phyloP scores from a whole-genome alignment of 64 coral and sea anemone species.

The Stichodactyla helianthus region DNA sequence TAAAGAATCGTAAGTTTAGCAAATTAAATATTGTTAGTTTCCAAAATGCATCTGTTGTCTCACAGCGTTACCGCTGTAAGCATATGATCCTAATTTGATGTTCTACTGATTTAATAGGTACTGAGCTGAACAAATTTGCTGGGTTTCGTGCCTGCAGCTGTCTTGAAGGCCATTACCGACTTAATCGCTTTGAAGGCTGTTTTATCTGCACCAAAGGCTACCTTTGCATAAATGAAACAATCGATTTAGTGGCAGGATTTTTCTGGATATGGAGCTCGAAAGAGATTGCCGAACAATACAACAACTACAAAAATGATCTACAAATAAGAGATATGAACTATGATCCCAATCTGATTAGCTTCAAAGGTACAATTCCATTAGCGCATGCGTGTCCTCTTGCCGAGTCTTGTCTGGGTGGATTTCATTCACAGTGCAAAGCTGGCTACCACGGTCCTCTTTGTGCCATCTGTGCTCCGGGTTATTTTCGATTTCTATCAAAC shows the following conservation, averaged over 20 bases:
- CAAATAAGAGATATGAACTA: slow-evolving; percentile 8
- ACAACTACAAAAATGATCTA: slow-evolving; percentile 7
- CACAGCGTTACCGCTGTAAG: no score
- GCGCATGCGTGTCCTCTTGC: slow-evolving; percentile 11
- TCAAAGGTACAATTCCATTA: slow-evolving; percentile 14
- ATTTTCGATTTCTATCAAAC: slow-evolving; percentile 25
- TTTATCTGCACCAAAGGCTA: background rate
- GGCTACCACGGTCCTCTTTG: slow-evolving; percentile 45
- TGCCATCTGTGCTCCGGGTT: slow-evolving; percentile 27
- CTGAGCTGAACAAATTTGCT: background rate
- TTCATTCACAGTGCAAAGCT: slow-evolving; percentile 2
- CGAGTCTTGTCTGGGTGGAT: slow-evolving; percentile 45
- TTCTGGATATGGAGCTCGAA: background rate
- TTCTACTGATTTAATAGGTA: slow-evolving; percentile 1
- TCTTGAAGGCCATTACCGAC: background rate
- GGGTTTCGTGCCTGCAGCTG: slow-evolving; percentile 37
- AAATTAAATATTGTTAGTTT: no score
- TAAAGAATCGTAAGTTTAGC: background rate
- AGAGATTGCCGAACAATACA: background rate
- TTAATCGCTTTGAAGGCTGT: background rate
- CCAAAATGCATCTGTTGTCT: no score
- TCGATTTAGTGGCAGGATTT: background rate
- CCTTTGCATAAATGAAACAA: background rate
- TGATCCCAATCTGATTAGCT: background rate
- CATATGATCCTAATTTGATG: no score